A percentile compares a stretch with the other conserved stretches of the same genome.
Evolutionary conservation across 2,888 invertebrate species (phyloP).

Genomic region (Drosophila engyochracea): DNA sequence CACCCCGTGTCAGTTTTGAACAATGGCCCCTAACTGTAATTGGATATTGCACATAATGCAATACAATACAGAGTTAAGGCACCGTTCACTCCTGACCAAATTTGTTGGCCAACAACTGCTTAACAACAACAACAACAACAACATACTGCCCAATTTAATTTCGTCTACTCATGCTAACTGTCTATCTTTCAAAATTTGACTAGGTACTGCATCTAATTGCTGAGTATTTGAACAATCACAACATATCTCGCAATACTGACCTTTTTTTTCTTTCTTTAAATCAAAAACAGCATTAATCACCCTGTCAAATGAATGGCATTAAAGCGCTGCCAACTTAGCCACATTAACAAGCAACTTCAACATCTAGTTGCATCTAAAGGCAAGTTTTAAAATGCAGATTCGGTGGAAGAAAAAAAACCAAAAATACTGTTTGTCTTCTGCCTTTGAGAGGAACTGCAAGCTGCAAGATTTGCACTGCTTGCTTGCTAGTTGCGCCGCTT

Average conservation of each 20-base stretch:
- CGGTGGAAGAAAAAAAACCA: background rate
- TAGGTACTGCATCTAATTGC: slow-evolving; percentile 30
- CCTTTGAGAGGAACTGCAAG: background rate
- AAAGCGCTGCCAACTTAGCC: background rate
- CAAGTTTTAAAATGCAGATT: background rate
- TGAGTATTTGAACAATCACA: slow-evolving; percentile 4
- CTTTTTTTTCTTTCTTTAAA: background rate
- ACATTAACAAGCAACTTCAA: no score
- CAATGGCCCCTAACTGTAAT: slow-evolving; percentile 43
- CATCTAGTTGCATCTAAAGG: background rate
- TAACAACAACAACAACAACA: background rate
- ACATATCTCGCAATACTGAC: slow-evolving; percentile 3
- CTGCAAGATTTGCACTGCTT: slow-evolving; percentile 5
- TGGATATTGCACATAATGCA: slow-evolving; percentile 49
- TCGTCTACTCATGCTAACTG: slow-evolving; percentile 13
- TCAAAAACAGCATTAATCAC: background rate
- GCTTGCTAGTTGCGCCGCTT: background rate
- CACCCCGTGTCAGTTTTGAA: slow-evolving; percentile 36
- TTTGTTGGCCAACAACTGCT: background rate
- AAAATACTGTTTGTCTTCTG: background rate
- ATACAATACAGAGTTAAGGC: slow-evolving; percentile 14
- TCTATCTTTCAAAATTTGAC: slow-evolving; percentile 26
- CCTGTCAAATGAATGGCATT: background rate
- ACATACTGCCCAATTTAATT: slow-evolving; percentile 19
- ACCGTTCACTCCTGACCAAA: slow-evolving; percentile 25